Evolutionary conservation across 1,140 invertebrate species (phyloP), one percentile per base, ranked within the genome.

Genomic region (Choristoneura fumiferana): DNA sequence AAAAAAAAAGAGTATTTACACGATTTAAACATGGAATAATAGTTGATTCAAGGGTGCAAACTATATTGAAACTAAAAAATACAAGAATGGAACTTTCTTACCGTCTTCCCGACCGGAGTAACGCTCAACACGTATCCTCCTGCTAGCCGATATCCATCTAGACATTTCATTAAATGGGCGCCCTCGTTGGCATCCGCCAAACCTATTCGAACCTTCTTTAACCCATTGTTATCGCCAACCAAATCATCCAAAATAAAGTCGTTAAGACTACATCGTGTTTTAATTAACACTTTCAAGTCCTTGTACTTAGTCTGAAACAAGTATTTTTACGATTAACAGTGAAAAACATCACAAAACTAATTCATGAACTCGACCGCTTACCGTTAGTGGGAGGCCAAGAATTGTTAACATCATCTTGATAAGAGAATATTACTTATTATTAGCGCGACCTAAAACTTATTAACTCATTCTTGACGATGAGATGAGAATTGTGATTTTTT

Each of bases 231-330:
- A 22, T 81, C 83, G n/a, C 1, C 38, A 2, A 73, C 60, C 10
- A 88, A 55, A 54, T 69, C 76, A 59, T 81, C 85, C 45, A 88
- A 63, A 22, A 85, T 88, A 37, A 81, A 85, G 13, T 88, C 83
- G 6, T 18, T 66, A n/a, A 88, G 67, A 13, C 76, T 75, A 54
- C 83, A 86, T 64, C 81, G 64, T 54, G 73, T 64, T 52, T 73
- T 83, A 43, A 88, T 79, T 13, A 88, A 49, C 4, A 52, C 8
- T 37, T 86, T 86, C 12, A 88, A 43, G 57, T 85, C 78, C 8
- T 76, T 69, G 62, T 79, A 88, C 54, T 74, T 84, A 0, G 67
- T 67, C 85, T 88, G 70, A 17, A 82, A 80, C 49, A 39, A 38
- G 54, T 61, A 55, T 58, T 18, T 18, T 33, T n/a, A n/a, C n/a